Evolutionary conservation across 1,140 invertebrate species (phyloP).

Genomic region (Microvelia longipes): DNA sequence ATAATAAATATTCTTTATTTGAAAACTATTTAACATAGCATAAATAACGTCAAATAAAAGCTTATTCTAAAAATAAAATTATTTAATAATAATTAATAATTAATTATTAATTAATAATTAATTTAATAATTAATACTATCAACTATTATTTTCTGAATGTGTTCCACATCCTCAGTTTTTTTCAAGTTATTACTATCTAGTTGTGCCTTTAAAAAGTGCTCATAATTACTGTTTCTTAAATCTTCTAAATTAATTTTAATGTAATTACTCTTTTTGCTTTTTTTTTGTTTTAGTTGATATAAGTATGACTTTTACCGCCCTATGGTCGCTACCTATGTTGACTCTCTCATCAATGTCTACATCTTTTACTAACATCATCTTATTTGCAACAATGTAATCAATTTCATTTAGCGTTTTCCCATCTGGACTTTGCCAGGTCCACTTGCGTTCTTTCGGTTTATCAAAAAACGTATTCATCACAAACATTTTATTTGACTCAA

Average conservation of each 20-base stretch:
- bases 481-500: background rate
- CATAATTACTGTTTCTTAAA: background rate
- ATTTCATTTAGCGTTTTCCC: slow-evolving; percentile 1
- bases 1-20: background rate
- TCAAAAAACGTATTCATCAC: slow-evolving; percentile 5
- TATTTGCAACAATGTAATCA: slow-evolving; percentile 2
- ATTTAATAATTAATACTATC: background rate
- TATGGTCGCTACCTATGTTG: slow-evolving; percentile 7
- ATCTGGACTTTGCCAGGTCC: slow-evolving; percentile 6
- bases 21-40: background rate
- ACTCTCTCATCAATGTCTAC: background rate
- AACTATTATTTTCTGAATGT: background rate
- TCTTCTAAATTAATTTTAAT: background rate
- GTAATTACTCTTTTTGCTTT: background rate
- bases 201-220: background rate
- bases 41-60: background rate
- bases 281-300: background rate
- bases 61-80: background rate
- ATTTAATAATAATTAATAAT: background rate
- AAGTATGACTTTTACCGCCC: background rate
- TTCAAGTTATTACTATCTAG: background rate
- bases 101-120: no score
- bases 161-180: background rate
- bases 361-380: background rate
- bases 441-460: background rate